Evolutionary conservation across 2,797 vertebrate genomes (phyloP), one percentile per base, ranked within the genome.

Genomic region (Ctenochaetus hawaiiensis): DNA sequence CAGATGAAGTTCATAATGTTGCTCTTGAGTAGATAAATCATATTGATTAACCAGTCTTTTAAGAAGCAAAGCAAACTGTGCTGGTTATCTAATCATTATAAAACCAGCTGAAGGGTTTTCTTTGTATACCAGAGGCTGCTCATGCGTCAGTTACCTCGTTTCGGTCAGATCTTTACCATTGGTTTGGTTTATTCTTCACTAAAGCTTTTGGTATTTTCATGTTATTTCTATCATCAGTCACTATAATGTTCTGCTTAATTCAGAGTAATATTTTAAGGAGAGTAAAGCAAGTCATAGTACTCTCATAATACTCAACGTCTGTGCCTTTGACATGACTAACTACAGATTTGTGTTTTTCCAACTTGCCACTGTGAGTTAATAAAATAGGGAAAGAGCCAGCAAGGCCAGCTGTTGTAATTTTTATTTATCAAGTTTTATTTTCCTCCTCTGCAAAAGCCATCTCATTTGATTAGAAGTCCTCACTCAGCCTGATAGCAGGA

Each of bases 401-500:
- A 14, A 8, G 26, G 22, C 20, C 23, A 20, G 26, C 41, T 52
- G 26, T 22, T 58, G 22, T 23, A 20, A 10, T 47, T 37, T 75
- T 66, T 52, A 34, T 34, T 13, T n/a, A 26, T 72, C 17, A 8
- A n/a, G 67, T 51, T 67, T 82, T 45, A 70, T 20, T 12, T 10
- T 64, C 43, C 2, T 65, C 44, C 37, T 67, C 34, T 23, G 20
- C 57, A 58, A 52, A 54, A n/a, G 2, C 2, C 26, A 44, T 65
- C 48, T 71, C 23, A 64, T 75, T 67, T 54, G 14, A 65, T 61
- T 52, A 64, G 49, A 47, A 37, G 53, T 60, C 34, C 54, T 72
- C 18, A 1, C 67, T 73, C 34, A 57, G 16, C 78, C 37, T 54
- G 49, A 75, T 56, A 58, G 69, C 81, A 89, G 88, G 87, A 89